Percentiles rank a stretch among this genome's conserved stretches.
These are phyloP conservation scores for Champsocephalus esox DNA, from an alignment of 2,797 vertebrate genomes.

Conservation along the genomic window DNA sequence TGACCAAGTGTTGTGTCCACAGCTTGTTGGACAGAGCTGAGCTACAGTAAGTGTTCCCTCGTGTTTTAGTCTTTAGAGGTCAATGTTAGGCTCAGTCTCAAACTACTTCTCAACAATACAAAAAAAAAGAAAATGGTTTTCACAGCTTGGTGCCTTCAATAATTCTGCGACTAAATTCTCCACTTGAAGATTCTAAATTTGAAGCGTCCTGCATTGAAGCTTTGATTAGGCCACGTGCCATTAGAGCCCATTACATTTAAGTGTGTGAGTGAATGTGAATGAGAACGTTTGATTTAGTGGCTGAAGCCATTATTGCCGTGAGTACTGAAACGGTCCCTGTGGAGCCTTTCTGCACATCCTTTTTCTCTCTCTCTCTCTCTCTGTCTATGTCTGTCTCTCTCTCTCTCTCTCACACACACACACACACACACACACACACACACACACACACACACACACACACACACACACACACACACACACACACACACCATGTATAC, in stretches of 20 bases:
- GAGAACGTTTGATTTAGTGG: constrained; percentile 63
- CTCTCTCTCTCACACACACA: not conserved
- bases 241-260: constrained; percentile 47
- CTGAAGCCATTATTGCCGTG: constrained; percentile 45
- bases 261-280: constrained; percentile 46
- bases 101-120: no score
- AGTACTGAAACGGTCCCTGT: constrained; percentile 53
- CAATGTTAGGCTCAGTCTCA: no score
- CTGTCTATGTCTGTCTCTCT: constrained; percentile 1
- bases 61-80: no score
- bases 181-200: not conserved
- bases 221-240: constrained; percentile 30
- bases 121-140: not conserved
- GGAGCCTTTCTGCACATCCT: constrained; percentile 53
- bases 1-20: no score
- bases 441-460: no score
- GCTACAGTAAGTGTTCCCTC: no score
- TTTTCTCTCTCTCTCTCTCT: not conserved
- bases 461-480: not conserved
- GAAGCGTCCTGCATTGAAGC: not conserved
- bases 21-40: no score
- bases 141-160: not conserved
- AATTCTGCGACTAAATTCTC: not conserved
- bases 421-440: no score
- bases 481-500: constrained; percentile 2